Percentiles rank a stretch among this genome's conserved stretches.
Evolutionary conservation across 1,140 invertebrate genomes (phyloP).

Genomic region (Trypoxylus dichotomus): DNA sequence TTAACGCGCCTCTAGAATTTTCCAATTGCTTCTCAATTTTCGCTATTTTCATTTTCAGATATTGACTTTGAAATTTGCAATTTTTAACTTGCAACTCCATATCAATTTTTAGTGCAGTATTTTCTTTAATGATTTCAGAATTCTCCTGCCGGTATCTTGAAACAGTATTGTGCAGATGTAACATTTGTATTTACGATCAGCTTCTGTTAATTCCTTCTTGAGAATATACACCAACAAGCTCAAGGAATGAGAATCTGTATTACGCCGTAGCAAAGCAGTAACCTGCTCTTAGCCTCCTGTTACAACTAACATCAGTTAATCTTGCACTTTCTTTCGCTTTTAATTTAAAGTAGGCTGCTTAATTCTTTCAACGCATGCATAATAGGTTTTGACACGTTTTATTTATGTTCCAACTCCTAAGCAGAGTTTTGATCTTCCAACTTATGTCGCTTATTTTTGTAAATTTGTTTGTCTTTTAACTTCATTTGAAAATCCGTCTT

Average conservation of each 20-base stretch:
- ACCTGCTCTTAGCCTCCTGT: constrained; percentile 45
- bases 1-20: not conserved
- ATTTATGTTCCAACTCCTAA: constrained; percentile 55
- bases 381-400: constrained; percentile 54
- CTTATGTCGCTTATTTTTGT: constrained; percentile 44
- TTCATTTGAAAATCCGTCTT: constrained; percentile 54
- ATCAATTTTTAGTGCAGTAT: constrained; percentile 25
- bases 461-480: constrained; percentile 53
- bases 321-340: constrained; percentile 56
- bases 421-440: constrained; percentile 50
- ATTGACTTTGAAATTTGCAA: constrained; percentile 40
- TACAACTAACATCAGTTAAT: constrained; percentile 53
- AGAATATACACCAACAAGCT: constrained; percentile 43
- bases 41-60: constrained; percentile 38
- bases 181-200: constrained; percentile 30
- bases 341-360: constrained; percentile 56
- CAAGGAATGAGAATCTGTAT: constrained; percentile 43
- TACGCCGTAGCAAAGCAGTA: constrained; percentile 43
- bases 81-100: constrained; percentile 34
- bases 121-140: constrained; percentile 12
- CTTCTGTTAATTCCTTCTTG: constrained; percentile 45
- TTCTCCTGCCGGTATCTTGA: constrained; percentile 29
- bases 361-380: constrained; percentile 58
- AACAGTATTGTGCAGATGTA: constrained; percentile 35
- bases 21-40: constrained; percentile 28